Percentiles rank a stretch among this genome's conserved stretches.
Conservation (phyloP, 1,140 invertebrate species). For the Paracyclopina nana region DNA sequence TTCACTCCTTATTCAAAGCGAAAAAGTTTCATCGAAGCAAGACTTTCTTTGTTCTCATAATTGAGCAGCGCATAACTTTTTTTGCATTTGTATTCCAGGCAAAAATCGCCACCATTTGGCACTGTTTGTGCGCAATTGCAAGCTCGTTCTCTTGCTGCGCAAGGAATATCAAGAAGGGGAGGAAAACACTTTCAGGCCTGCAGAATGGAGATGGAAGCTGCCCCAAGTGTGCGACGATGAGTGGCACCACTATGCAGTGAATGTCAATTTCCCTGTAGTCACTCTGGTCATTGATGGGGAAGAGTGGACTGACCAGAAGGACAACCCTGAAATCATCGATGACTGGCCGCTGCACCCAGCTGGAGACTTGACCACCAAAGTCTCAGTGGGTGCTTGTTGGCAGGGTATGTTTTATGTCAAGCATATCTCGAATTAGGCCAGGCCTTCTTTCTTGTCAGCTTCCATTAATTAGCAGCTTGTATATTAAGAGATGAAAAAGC, state of each 20-base stretch:
- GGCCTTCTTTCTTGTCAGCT: no score
- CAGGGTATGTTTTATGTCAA: no score
- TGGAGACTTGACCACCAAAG: constrained; percentile 73
- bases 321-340: constrained; percentile 89
- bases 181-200: constrained; percentile 84
- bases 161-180: constrained; percentile 69
- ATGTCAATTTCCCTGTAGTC: constrained; percentile 58
- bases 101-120: constrained; percentile 98
- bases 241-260: constrained; percentile 95
- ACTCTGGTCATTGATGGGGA: constrained; percentile 74
- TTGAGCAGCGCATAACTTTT: no score
- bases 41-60: no score
- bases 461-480: no score
- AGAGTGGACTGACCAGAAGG: constrained; percentile 50
- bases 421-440: no score
- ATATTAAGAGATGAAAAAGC: no score
- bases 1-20: no score
- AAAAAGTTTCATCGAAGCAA: no score
- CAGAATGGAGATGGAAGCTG: constrained; percentile 91
- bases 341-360: constrained; percentile 98
- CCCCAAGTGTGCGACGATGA: constrained; percentile 83
- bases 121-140: constrained; percentile 85
- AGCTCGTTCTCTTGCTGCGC: constrained; percentile 72
- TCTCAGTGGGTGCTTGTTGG: constrained; percentile 92
- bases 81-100: constrained; percentile 34